Evolutionary conservation across 2,888 invertebrate genomes (phyloP).

Genomic region (Aphidoletes aphidimyza): DNA sequence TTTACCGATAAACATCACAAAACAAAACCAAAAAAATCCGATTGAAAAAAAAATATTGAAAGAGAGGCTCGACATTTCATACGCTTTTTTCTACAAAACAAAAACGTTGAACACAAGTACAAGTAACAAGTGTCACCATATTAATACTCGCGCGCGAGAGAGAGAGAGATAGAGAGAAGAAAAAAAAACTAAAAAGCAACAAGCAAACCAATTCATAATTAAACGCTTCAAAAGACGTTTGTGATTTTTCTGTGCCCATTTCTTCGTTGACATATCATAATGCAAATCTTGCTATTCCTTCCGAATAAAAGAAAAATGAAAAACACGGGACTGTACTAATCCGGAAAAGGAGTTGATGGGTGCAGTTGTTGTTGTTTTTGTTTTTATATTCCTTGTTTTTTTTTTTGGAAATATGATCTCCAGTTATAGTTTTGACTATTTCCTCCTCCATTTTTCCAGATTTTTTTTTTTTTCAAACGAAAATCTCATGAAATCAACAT

Average conservation of each 20-base stretch:
- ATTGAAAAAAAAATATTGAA: not conserved
- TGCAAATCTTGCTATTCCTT: conserved; percentile 16
- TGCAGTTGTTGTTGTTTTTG: too few species aligned
- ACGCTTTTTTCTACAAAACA: conserved; percentile 33
- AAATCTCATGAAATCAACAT: too few species aligned
- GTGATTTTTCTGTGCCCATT: conserved; percentile 56
- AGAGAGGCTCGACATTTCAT: not conserved
- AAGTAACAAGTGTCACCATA: conserved; percentile 25
- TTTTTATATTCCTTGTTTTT: too few species aligned
- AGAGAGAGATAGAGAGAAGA: not conserved
- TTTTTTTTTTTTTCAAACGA: not conserved
- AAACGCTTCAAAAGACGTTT: conserved; percentile 53
- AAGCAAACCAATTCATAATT: not conserved
- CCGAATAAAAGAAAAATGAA: not conserved
- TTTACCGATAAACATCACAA: not conserved
- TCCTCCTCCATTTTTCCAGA: too few species aligned
- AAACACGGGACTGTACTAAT: too few species aligned
- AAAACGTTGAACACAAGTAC: not conserved
- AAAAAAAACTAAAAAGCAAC: not conserved
- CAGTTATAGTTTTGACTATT: too few species aligned
- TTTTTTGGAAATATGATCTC: too few species aligned
- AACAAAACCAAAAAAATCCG: not conserved
- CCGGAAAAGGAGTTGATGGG: too few species aligned
- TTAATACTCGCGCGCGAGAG: too few species aligned
- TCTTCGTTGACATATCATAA: conserved; percentile 56